A percentile compares a stretch with the other conserved stretches of the same genome.
Evolutionary conservation across 1,140 invertebrate species (phyloP).

Genomic region (Diorhabda sublineata): DNA sequence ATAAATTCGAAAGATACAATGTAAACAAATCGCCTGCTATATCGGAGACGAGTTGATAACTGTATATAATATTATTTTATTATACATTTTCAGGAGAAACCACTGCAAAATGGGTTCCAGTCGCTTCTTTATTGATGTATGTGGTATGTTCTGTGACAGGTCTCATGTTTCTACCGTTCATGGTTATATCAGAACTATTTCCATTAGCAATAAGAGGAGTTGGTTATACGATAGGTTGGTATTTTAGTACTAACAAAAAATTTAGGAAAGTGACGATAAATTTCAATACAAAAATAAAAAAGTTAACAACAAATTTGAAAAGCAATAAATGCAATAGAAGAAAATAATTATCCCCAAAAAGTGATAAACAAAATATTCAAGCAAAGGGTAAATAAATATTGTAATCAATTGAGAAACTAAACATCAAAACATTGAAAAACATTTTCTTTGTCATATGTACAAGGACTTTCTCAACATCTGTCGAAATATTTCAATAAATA

Average conservation of each 20-base stretch:
- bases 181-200: background rate
- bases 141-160: background rate
- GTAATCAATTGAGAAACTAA: too few relatives aligned
- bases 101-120: background rate
- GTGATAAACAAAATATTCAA: too few relatives aligned
- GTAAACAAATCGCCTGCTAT: background rate
- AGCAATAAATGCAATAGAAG: too few relatives aligned
- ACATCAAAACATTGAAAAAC: too few relatives aligned
- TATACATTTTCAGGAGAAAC: background rate
- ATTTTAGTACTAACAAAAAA: background rate
- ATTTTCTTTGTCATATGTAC: too few relatives aligned
- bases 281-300: too few relatives aligned
- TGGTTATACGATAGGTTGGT: background rate
- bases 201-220: background rate
- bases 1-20: background rate
- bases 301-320: too few relatives aligned
- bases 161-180: background rate
- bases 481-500: too few relatives aligned
- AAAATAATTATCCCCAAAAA: too few relatives aligned
- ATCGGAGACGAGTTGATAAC: background rate
- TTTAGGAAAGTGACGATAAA: too few relatives aligned
- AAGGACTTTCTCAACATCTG: too few relatives aligned
- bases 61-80: background rate
- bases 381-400: too few relatives aligned
- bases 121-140: background rate